Conservation (phyloP, 2,888 invertebrate genomes). For the Zygogramma bicolorata region DNA sequence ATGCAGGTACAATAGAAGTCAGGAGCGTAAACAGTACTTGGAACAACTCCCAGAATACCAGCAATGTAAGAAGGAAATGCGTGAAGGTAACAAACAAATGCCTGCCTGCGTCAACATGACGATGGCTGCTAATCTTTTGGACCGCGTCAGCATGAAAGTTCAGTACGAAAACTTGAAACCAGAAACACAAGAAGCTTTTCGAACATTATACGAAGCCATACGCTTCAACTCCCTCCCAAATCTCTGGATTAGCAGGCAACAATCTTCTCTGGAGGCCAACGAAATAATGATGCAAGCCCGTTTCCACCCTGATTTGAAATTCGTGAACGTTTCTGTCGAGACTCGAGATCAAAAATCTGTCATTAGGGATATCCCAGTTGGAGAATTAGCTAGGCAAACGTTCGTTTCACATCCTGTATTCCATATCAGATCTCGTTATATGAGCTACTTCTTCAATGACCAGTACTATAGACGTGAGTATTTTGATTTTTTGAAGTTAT, state of each 20-base stretch:
- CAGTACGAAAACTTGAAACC: slow-evolving; percentile 69
- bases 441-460: slow-evolving; percentile 50
- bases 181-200: slow-evolving; percentile 65
- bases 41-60: slow-evolving; percentile 66
- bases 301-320: slow-evolving; percentile 67
- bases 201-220: slow-evolving; percentile 67
- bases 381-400: slow-evolving; percentile 61
- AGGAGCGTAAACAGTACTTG: slow-evolving; percentile 68
- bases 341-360: slow-evolving; percentile 64
- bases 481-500: no score
- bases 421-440: slow-evolving; percentile 62
- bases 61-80: slow-evolving; percentile 69
- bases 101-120: slow-evolving; percentile 72
- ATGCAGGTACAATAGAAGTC: slow-evolving; percentile 69
- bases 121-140: slow-evolving; percentile 69
- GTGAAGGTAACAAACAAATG: slow-evolving; percentile 70
- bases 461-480: slow-evolving; percentile 71
- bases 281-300: slow-evolving; percentile 67
- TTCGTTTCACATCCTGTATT: slow-evolving; percentile 68
- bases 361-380: slow-evolving; percentile 67
- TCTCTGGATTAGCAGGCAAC: slow-evolving; percentile 65
- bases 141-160: slow-evolving; percentile 68
- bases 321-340: slow-evolving; percentile 67
- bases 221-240: slow-evolving; percentile 67
- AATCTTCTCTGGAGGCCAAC: slow-evolving; percentile 63